Conservation (phyloP, 2,888 invertebrate genomes). For the Apamea anceps region DNA sequence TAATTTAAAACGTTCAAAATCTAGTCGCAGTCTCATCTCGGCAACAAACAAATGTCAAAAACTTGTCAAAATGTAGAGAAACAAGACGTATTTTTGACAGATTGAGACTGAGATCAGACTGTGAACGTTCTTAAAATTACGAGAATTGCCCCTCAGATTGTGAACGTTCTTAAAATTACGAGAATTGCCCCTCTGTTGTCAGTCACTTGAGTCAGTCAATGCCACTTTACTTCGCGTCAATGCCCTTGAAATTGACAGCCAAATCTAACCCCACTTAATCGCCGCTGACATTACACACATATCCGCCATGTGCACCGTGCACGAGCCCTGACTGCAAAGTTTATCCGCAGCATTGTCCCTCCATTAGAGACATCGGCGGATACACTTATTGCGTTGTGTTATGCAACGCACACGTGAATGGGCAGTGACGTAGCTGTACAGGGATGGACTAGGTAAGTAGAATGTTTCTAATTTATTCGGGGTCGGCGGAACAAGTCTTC, state of each 20-base stretch:
- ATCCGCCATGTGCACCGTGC: background rate
- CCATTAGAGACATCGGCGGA: constrained; percentile 67
- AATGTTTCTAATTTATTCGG: background rate
- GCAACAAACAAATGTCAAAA: too few species aligned
- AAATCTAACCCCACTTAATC: background rate
- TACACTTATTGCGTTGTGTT: constrained; percentile 73
- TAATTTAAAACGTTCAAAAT: too few species aligned
- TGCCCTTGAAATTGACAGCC: background rate
- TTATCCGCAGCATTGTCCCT: constrained; percentile 47
- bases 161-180: too few species aligned
- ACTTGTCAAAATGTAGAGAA: too few species aligned
- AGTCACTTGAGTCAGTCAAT: background rate
- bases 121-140: too few species aligned
- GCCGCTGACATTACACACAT: background rate
- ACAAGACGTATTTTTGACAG: too few species aligned
- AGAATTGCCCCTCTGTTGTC: too few species aligned
- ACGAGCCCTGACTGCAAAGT: constrained; percentile 21
- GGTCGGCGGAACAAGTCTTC: background rate
- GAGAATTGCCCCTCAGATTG: too few species aligned
- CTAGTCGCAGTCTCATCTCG: too few species aligned
- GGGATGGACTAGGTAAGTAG: constrained; percentile 16
- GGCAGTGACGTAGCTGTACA: constrained; percentile 29
- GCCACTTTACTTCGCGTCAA: background rate
- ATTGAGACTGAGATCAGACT: too few species aligned
- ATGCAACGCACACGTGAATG: constrained; percentile 34